Conservation (phyloP, 2,888 invertebrate species). For the Drosophila multiciliata region DNA sequence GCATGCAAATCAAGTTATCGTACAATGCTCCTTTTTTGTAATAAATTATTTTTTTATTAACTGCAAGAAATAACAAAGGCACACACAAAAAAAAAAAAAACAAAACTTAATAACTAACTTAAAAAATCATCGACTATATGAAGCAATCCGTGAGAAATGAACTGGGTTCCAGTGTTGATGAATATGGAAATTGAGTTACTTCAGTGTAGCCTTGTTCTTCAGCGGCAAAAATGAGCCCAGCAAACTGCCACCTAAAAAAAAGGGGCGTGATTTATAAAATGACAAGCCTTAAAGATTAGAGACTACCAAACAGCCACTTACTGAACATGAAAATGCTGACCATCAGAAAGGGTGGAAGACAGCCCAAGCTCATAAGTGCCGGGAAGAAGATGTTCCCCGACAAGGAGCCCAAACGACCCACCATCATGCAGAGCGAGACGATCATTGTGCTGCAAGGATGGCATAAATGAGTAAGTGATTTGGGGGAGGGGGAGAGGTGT, state of each 20-base stretch:
- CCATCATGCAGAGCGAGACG: slow-evolving; percentile 89
- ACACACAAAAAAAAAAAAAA: slow-evolving; percentile 1
- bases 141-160: slow-evolving; percentile 28
- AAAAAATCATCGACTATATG: slow-evolving; percentile 9
- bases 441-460: slow-evolving; percentile 88
- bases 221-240: slow-evolving; percentile 64
- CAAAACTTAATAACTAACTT: slow-evolving; percentile 11
- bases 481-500: too few relatives aligned
- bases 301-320: slow-evolving; percentile 80
- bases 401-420: slow-evolving; percentile 89
- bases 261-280: not conserved
- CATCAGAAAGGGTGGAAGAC: slow-evolving; percentile 89
- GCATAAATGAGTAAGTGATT: not conserved
- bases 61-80: slow-evolving; percentile 9
- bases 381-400: slow-evolving; percentile 91
- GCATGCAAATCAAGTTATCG: slow-evolving; percentile 58
- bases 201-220: slow-evolving; percentile 69
- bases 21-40: slow-evolving; percentile 46
- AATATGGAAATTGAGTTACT: slow-evolving; percentile 44
- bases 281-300: not conserved
- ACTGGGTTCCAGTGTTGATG: slow-evolving; percentile 28
- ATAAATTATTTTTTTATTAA: slow-evolving; percentile 74
- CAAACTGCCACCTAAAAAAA: slow-evolving; percentile 53
- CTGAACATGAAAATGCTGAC: slow-evolving; percentile 88
- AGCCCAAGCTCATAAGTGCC: slow-evolving; percentile 88